Evolutionary conservation across 2,113 vertebrate genomes (phyloP).

Genomic region (Mirounga angustirostris): DNA sequence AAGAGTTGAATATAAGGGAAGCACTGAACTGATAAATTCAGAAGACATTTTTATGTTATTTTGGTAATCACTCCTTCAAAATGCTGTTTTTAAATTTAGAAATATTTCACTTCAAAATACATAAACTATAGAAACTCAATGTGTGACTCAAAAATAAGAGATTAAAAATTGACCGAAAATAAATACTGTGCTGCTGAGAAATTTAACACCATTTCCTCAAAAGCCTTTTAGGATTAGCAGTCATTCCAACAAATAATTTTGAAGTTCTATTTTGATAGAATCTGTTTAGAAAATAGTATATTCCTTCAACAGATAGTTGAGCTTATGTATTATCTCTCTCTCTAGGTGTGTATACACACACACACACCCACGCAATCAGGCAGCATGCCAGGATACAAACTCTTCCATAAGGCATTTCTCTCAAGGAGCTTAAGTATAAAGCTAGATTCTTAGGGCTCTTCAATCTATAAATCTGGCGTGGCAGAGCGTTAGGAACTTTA

Average conservation of each 20-base stretch:
- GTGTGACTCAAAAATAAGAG: neutral
- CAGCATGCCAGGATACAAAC: neutral
- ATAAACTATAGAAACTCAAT: neutral
- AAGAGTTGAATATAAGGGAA: neutral
- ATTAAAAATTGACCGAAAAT: neutral
- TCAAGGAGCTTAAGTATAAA: neutral
- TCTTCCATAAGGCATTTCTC: neutral
- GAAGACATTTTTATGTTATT: neutral
- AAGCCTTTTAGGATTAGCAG: neutral
- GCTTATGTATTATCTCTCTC: neutral
- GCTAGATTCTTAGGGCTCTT: neutral
- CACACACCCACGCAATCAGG: neutral
- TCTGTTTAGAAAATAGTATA: neutral
- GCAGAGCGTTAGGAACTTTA: neutral
- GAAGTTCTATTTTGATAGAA: neutral
- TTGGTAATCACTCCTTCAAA: neutral
- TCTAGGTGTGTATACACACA: neutral
- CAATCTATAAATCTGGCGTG: neutral
- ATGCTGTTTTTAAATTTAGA: neutral
- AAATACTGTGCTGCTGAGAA: neutral
- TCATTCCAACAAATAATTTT: neutral
- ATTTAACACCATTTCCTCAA: neutral
- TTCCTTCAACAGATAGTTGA: neutral
- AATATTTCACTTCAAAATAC: neutral
- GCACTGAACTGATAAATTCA: neutral